phyloP scores from a whole-genome alignment of 2,113 vertebrate species.

The Plecotus auritus region DNA sequence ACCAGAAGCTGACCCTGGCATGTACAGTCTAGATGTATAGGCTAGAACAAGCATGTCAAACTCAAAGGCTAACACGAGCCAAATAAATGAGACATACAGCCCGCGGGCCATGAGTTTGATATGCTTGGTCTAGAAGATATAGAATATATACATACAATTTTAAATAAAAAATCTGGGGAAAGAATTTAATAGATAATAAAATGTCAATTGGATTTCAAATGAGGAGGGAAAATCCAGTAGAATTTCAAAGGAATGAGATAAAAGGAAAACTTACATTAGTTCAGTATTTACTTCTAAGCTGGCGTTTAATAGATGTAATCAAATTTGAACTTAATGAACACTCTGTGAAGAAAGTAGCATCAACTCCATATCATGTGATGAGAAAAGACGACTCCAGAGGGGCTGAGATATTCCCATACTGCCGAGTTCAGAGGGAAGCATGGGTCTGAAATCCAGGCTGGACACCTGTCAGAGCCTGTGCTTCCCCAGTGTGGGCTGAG shows the following conservation, averaged over 20 bases:
- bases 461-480: not conserved
- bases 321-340: too few relatives aligned
- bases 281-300: not conserved
- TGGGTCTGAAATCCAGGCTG: not conserved
- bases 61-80: too few relatives aligned
- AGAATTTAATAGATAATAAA: too few relatives aligned
- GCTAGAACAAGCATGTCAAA: too few relatives aligned
- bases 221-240: not conserved
- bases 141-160: not conserved
- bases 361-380: accelerated
- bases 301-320: too few relatives aligned
- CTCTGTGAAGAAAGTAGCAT: not conserved
- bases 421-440: accelerated
- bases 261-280: accelerated
- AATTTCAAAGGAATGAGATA: not conserved
- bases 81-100: too few relatives aligned
- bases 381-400: too few relatives aligned
- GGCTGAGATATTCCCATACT: too few relatives aligned
- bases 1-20: too few relatives aligned
- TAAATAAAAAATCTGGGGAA: not conserved
- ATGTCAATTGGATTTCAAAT: too few relatives aligned
- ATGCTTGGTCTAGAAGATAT: not conserved
- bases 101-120: too few relatives aligned
- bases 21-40: not conserved
- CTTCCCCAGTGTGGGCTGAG: accelerated